Conservation (phyloP, 2,888 invertebrate species). For the Megaustenia siamemsis region DNA sequence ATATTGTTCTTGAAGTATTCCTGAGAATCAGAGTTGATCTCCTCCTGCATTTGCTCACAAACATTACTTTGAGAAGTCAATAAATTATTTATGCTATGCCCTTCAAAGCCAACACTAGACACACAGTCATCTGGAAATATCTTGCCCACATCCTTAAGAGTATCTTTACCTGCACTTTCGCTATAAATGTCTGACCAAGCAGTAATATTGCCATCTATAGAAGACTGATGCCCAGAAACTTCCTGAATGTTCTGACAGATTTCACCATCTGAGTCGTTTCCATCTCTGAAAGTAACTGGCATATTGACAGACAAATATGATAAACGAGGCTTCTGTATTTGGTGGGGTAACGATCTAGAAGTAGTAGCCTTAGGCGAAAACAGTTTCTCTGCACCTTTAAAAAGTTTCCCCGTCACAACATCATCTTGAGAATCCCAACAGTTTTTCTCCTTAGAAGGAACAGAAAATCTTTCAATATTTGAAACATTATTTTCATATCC, state of each 20-base stretch:
- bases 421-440: neutral
- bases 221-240: neutral
- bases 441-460: neutral
- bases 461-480: neutral
- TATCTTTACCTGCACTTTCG: neutral
- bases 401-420: conserved; percentile 41
- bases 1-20: neutral
- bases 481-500: neutral
- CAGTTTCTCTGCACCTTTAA: conserved; percentile 46
- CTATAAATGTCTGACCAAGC: neutral
- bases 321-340: conserved; percentile 18
- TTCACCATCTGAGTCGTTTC: neutral
- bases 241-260: neutral
- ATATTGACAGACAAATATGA: conserved; percentile 41
- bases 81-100: no score
- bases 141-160: neutral
- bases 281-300: neutral
- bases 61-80: no score
- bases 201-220: neutral
- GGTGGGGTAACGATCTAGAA: neutral
- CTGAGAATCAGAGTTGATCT: neutral
- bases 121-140: neutral
- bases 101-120: no score
- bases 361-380: neutral
- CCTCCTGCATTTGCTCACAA: no score